These are phyloP conservation scores for Sclerurus mexicanus DNA, from an alignment of 2,113 vertebrate species.

Conservation along the genomic window DNA sequence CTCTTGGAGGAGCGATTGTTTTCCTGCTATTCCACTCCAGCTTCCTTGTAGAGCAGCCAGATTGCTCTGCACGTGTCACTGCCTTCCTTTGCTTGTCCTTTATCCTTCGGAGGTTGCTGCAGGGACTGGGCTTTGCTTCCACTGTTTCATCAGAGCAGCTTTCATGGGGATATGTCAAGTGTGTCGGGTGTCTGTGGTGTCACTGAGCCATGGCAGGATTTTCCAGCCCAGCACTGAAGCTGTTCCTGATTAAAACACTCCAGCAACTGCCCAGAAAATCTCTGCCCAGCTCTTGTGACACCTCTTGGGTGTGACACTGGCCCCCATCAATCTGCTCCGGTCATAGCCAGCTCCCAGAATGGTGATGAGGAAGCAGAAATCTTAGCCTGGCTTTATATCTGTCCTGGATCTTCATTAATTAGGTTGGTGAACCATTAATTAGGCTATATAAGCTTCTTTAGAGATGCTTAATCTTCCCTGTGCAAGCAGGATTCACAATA, in stretches of 20 bases:
- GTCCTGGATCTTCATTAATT: slow-evolving; percentile 26
- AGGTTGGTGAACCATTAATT: slow-evolving; percentile 37
- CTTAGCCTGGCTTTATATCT: neutral
- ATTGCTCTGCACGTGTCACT: neutral
- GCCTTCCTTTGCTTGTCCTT: neutral
- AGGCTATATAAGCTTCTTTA: slow-evolving; percentile 50
- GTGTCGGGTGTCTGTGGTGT: neutral
- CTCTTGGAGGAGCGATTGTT: neutral
- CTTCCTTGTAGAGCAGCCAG: neutral
- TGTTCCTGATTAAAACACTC: neutral
- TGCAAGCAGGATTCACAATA: neutral
- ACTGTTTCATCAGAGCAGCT: neutral
- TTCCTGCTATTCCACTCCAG: neutral
- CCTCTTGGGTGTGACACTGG: neutral
- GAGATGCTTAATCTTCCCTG: slow-evolving; percentile 8
- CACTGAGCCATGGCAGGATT: neutral
- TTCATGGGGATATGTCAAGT: neutral
- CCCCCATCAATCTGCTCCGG: neutral
- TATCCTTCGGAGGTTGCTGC: neutral
- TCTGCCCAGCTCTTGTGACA: neutral
- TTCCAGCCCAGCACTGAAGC: neutral
- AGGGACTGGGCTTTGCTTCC: neutral
- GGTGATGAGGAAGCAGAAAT: neutral
- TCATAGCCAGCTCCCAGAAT: neutral
- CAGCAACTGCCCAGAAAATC: neutral